Evolutionary conservation across 1,140 invertebrate species (phyloP).

Genomic region (Radopholus similis): DNA sequence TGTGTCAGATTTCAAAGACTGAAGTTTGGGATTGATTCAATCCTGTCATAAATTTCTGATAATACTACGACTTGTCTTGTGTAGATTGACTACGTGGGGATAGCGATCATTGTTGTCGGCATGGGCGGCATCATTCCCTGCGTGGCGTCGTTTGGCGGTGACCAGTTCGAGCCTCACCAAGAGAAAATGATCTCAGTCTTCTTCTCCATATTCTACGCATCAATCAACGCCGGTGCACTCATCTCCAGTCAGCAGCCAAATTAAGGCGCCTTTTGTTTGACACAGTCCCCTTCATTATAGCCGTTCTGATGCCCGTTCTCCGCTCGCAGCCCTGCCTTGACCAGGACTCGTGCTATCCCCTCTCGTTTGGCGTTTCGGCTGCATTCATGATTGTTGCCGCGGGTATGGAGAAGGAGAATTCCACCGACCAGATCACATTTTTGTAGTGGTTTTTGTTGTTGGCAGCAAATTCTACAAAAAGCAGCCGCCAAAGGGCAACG

Average conservation of each 20-base stretch:
- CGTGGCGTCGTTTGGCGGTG: conserved; percentile 90
- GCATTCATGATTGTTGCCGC: conserved; percentile 75
- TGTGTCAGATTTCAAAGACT: not conserved
- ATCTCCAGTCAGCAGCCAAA: too few species aligned
- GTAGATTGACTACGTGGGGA: conserved; percentile 1
- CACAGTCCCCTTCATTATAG: too few species aligned
- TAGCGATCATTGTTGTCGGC: conserved; percentile 14
- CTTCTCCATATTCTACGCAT: conserved; percentile 26
- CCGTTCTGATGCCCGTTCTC: conserved; percentile 12
- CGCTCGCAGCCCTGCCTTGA: conserved; percentile 76
- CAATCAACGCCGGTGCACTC: conserved; percentile 17
- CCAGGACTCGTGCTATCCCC: conserved; percentile 69
- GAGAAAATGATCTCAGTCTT: conserved; percentile 41
- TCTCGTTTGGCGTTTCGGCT: conserved; percentile 87
- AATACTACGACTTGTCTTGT: too few species aligned
- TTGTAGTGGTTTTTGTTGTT: conserved; percentile 68
- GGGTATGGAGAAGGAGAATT: conserved; percentile 61
- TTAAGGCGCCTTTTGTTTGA: too few species aligned
- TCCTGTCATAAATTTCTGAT: too few species aligned
- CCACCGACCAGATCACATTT: not conserved
- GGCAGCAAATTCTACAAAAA: conserved; percentile 70
- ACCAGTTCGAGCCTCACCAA: conserved; percentile 79
- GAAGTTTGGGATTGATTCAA: not conserved
- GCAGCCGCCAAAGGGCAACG: conserved; percentile 32
- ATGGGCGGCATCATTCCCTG: conserved; percentile 91